Conservation (phyloP, 2,797 vertebrate genomes). For the Hylomyscus alleni region DNA sequence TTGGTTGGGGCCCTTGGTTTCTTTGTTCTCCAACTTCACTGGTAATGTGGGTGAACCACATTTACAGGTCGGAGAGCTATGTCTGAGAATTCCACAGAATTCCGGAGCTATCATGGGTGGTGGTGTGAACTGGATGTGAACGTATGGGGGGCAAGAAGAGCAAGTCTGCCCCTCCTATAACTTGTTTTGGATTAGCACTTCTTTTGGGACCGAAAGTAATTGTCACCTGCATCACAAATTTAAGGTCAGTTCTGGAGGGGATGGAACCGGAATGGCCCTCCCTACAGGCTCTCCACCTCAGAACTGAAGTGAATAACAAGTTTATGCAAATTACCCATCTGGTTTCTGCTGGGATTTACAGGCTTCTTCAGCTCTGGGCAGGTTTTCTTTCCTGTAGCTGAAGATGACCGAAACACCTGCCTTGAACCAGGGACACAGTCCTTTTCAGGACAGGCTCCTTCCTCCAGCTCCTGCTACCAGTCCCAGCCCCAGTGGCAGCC, state of each 20-base stretch:
- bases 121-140: accelerated
- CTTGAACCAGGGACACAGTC: neutral
- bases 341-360: slow-evolving; percentile 33
- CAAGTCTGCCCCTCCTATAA: neutral
- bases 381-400: slow-evolving; percentile 20
- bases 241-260: neutral
- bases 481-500: accelerated
- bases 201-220: slow-evolving; percentile 4
- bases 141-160: accelerated
- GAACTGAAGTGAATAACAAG: neutral
- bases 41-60: neutral
- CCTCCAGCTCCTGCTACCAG: neutral
- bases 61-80: neutral
- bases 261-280: neutral
- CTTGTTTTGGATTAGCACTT: neutral
- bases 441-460: neutral
- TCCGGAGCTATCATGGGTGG: accelerated
- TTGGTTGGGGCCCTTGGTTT: neutral
- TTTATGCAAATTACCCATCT: slow-evolving; percentile 68
- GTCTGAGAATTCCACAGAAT: neutral
- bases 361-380: neutral
- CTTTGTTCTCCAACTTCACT: neutral
- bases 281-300: neutral
- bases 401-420: neutral
- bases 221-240: neutral